A percentile compares a stretch with the other conserved stretches of the same genome.
Evolutionary conservation across 1,140 invertebrate genomes (phyloP).

Genomic region (Stegodyphus dumicola): DNA sequence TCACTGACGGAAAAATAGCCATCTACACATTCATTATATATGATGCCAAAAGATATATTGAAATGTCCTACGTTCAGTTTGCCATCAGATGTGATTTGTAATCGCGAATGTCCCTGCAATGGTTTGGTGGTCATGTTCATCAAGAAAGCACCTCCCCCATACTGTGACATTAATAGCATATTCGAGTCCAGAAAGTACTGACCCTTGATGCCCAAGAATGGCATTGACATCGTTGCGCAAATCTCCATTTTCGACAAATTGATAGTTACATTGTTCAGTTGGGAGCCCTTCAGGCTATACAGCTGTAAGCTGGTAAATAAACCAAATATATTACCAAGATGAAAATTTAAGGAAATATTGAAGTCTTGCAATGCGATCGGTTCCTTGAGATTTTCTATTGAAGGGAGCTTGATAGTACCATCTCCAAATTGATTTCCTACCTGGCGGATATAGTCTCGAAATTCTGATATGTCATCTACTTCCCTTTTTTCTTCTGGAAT

Average conservation of each 20-base stretch:
- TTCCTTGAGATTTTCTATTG: conserved; percentile 56
- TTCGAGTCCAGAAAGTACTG: conserved; percentile 60
- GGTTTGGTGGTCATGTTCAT: conserved; percentile 62
- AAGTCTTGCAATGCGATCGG: conserved; percentile 51
- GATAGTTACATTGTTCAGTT: conserved; percentile 41
- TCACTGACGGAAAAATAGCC: too few relatives aligned
- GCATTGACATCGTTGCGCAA: conserved; percentile 44
- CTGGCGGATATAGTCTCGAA: too few relatives aligned
- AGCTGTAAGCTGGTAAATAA: conserved; percentile 48
- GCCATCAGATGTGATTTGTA: too few relatives aligned
- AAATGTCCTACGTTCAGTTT: too few relatives aligned
- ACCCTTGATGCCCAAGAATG: conserved; percentile 52
- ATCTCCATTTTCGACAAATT: conserved; percentile 58
- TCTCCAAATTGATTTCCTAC: too few relatives aligned
- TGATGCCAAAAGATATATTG: too few relatives aligned
- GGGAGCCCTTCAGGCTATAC: conserved; percentile 48
- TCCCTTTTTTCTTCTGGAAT: too few relatives aligned
- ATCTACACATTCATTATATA: too few relatives aligned
- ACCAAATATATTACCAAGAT: conserved; percentile 39
- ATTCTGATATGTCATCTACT: too few relatives aligned
- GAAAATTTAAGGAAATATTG: conserved; percentile 39
- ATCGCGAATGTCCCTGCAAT: too few relatives aligned
- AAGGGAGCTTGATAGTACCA: too few relatives aligned
- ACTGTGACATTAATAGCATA: conserved; percentile 53
- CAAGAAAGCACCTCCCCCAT: conserved; percentile 62